Evolutionary conservation across 2,113 vertebrate genomes (phyloP).

Genomic region (Tetrao urogallus): DNA sequence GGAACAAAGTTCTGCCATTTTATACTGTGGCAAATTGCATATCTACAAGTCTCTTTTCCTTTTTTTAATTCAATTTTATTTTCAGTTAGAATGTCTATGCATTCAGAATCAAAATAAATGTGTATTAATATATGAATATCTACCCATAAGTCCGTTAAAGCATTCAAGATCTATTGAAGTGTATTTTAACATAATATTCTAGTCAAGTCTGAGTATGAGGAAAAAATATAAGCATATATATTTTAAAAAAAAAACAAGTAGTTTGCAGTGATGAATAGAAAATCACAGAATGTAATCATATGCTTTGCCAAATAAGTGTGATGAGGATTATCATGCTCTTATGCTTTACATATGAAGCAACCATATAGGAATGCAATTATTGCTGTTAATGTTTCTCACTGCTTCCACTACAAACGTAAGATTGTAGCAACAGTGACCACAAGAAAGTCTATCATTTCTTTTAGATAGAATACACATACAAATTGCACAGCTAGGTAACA

Average conservation of each 20-base stretch:
- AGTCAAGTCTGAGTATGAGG: background rate
- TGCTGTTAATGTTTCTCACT: background rate
- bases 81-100: background rate
- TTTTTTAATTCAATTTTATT: background rate
- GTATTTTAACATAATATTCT: background rate
- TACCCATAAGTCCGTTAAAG: background rate
- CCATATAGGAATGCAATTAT: background rate
- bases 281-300: background rate
- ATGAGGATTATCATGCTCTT: background rate
- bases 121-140: background rate
- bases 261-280: background rate
- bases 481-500: background rate
- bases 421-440: background rate
- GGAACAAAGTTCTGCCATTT: background rate
- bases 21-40: background rate
- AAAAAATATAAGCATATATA: background rate
- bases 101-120: background rate
- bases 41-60: background rate
- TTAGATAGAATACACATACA: background rate
- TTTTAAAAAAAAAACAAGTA: background rate
- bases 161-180: background rate
- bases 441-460: background rate
- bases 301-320: background rate
- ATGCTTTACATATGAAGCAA: background rate
- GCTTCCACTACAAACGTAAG: background rate